Conservation (phyloP, 2,113 vertebrate genomes). For the Caloenas nicobarica region DNA sequence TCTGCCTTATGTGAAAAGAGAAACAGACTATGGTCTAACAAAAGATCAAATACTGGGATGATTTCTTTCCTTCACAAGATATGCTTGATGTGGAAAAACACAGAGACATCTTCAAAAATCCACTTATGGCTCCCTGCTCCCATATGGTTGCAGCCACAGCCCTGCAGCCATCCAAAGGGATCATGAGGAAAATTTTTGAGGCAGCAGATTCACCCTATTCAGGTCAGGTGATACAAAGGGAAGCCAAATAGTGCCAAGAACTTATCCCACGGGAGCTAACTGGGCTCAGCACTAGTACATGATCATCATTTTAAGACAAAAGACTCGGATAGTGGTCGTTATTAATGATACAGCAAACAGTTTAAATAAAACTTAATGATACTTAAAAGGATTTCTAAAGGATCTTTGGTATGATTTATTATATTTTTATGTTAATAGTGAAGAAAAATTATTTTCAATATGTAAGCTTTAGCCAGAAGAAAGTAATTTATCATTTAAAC, state of each 20-base stretch:
- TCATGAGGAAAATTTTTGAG: not conserved
- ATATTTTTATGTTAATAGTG: not conserved
- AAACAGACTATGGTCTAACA: not conserved
- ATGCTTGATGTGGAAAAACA: not conserved
- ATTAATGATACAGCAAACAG: not conserved
- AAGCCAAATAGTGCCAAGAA: not conserved
- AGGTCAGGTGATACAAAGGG: not conserved
- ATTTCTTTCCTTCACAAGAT: not conserved
- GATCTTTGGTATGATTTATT: not conserved
- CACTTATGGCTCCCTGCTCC: not conserved
- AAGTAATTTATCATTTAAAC: not conserved
- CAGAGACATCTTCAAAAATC: not conserved
- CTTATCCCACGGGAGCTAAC: not conserved
- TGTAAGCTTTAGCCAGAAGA: not conserved
- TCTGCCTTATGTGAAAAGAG: not conserved
- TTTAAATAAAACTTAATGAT: not conserved
- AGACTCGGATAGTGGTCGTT: not conserved
- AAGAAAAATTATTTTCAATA: conserved; percentile 8
- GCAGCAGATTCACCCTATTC: not conserved
- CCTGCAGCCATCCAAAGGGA: rapidly evolving
- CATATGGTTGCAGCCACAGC: rapidly evolving
- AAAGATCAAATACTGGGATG: not conserved
- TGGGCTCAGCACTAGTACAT: not conserved
- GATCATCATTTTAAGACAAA: not conserved
- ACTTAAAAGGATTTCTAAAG: not conserved